Evolutionary conservation across 2,113 vertebrate genomes (phyloP), one percentile per base, ranked within the genome.

Genomic region (Gavia stellata): DNA sequence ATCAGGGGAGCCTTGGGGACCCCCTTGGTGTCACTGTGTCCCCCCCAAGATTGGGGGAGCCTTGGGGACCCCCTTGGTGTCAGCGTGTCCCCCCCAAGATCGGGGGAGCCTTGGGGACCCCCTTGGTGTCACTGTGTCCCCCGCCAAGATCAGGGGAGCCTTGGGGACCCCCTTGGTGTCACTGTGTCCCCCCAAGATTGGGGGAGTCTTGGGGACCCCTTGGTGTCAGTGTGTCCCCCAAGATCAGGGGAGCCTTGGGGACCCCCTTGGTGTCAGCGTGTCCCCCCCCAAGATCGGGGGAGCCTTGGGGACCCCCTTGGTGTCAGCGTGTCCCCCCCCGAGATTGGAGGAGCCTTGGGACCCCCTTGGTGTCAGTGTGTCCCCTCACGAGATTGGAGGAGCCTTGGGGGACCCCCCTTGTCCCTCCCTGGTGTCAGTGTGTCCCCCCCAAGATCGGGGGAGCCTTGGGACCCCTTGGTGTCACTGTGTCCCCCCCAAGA

Each of bases 71-170:
- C 15, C 74, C 7, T 4, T 26, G 42, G 24, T 75, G 53, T 21
- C 33, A 29, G 3, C 3, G 4, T 29, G 33, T 47, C 14, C 31
- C 31, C 13, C 6, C 14, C 6, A 34, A 14, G 25, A 5, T 70
- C 9, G 3, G 7, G 29, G 29, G 8, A 40, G 11, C 14, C 19
- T 31, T 40, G 36, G 47, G 49, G 24, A 31, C 49, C 5, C 19
- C 34, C 7, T 2, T 52, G 47, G 49, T 52, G 67, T 28, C 67
- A 36, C 6, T 3, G 3, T 38, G 8, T 21, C 18, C 18, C 67
- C n/a, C 7, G n/a, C 12, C 2, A 36, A 40, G 14, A 6, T 40
- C 0, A 3, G 19, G 11, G 21, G 10, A 24, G 28, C 4, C 16
- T 44, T 75, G 52, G 40, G 53, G n/a, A 21, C 34, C 34, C 7